phyloP scores from a whole-genome alignment of 2,797 vertebrate species.

The Periophthalmus magnuspinnatus region DNA sequence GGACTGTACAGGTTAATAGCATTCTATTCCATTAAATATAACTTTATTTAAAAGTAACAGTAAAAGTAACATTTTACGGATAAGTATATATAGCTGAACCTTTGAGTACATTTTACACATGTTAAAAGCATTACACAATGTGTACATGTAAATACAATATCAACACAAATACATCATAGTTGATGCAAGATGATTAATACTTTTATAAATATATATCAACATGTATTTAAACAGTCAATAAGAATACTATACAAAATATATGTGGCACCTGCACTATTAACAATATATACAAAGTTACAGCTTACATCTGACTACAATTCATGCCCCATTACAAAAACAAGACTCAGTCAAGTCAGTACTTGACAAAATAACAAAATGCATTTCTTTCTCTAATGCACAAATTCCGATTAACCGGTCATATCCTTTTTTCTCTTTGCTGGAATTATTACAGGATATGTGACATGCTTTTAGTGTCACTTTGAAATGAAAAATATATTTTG shows the following conservation, averaged over 20 bases:
- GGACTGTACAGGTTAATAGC: too few species aligned
- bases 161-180: slow-evolving; percentile 41
- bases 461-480: slow-evolving; percentile 13
- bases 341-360: neutral
- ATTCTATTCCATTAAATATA: neutral
- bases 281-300: slow-evolving; percentile 61
- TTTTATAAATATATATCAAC: slow-evolving; percentile 59
- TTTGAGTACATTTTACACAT: neutral
- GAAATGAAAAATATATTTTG: slow-evolving; percentile 2
- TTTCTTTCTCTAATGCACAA: slow-evolving; percentile 4
- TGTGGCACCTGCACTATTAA: slow-evolving; percentile 32
- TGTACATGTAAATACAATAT: slow-evolving; percentile 16
- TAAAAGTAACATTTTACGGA: neutral
- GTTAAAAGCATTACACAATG: neutral
- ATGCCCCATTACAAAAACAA: neutral
- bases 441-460: slow-evolving; percentile 1
- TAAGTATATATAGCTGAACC: too few species aligned
- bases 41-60: slow-evolving; percentile 4
- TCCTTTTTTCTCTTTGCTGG: slow-evolving; percentile 6
- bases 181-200: slow-evolving; percentile 21
- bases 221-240: slow-evolving; percentile 28
- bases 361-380: slow-evolving; percentile 18
- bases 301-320: slow-evolving; percentile 8
- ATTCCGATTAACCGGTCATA: slow-evolving; percentile 14
- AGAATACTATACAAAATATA: slow-evolving; percentile 53